phyloP scores from a whole-genome alignment of 1,140 invertebrate genomes.

The Polypedilum vanderplanki region DNA sequence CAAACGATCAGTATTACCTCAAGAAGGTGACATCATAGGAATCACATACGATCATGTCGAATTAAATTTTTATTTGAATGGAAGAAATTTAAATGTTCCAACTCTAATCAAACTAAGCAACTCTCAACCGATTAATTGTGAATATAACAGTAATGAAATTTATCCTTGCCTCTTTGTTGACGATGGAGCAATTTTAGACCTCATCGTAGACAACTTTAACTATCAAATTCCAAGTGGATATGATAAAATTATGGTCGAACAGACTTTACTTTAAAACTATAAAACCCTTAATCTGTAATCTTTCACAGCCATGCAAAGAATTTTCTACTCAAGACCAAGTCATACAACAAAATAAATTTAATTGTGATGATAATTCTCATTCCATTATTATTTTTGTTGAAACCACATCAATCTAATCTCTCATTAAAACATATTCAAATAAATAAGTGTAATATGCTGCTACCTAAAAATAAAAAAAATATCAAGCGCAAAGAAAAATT shows the following conservation, averaged over 20 bases:
- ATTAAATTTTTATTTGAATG: slow-evolving; percentile 93
- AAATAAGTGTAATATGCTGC: background rate
- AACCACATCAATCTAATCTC: background rate
- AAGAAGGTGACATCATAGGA: slow-evolving; percentile 94
- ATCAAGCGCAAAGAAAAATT: background rate
- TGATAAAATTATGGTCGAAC: slow-evolving; percentile 94
- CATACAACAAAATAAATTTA: background rate
- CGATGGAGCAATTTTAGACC: slow-evolving; percentile 93
- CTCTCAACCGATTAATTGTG: background rate
- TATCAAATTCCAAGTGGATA: slow-evolving; percentile 81
- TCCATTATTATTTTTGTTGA: background rate
- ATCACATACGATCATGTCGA: slow-evolving; percentile 95
- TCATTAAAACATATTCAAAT: background rate
- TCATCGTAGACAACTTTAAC: slow-evolving; percentile 83
- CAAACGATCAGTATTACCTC: slow-evolving; percentile 49
- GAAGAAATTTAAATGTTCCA: slow-evolving; percentile 76
- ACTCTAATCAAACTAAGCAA: slow-evolving; percentile 80
- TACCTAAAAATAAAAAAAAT: slow-evolving; percentile 5
- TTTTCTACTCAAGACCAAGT: background rate
- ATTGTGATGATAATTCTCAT: slow-evolving; percentile 13
- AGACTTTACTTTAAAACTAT: slow-evolving; percentile 77
- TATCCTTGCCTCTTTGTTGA: slow-evolving; percentile 67
- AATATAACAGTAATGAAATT: slow-evolving; percentile 31
- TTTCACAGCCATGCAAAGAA: background rate
- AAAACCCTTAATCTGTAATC: background rate